Percentiles rank a stretch among this genome's conserved stretches.
Evolutionary conservation across 2,888 invertebrate species (phyloP).

Genomic region (Urechis unicinctus): DNA sequence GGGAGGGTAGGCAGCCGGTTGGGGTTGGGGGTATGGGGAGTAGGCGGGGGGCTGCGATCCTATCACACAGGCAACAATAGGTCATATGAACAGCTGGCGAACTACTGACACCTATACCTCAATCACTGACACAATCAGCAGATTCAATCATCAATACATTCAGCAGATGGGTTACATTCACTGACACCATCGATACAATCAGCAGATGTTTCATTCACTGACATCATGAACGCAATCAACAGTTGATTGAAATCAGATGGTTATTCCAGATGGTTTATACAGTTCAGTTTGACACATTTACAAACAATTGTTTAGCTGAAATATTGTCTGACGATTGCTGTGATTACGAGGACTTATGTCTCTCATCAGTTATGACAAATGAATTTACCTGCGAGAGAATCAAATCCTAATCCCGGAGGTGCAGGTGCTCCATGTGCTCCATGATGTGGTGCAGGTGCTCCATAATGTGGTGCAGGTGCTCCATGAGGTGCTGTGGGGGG

Average conservation of each 20-base stretch:
- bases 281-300: background rate
- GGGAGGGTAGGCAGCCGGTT: background rate
- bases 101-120: no score
- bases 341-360: no score
- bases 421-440: background rate
- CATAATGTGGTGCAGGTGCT: background rate
- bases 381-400: background rate
- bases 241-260: no score
- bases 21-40: background rate
- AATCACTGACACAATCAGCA: no score
- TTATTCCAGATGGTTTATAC: background rate
- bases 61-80: background rate
- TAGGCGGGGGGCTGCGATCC: background rate
- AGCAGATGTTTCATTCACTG: no score
- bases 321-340: no score
- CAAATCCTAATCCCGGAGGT: background rate
- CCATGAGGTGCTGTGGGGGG: background rate
- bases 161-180: background rate
- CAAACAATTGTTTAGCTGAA: no score
- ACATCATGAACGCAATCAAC: no score
- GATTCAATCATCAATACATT: background rate
- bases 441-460: background rate
- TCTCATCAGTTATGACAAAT: background rate
- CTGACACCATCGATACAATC: no score
- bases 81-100: background rate